phyloP scores from a whole-genome alignment of 1,140 invertebrate genomes.

The Forficula auricularia region DNA sequence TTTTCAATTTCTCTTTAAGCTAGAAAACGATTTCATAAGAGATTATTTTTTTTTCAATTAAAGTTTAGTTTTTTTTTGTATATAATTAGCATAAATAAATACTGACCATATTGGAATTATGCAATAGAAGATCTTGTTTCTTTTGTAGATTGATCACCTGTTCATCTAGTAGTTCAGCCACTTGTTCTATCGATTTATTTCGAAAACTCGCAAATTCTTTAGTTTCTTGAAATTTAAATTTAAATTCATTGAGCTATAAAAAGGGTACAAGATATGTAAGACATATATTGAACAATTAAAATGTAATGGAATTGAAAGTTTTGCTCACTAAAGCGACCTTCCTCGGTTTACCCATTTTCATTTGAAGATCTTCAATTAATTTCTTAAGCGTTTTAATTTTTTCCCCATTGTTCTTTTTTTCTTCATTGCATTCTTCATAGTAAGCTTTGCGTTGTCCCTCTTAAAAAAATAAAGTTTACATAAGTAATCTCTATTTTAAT shows the following conservation, averaged over 20 bases:
- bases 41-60: not conserved
- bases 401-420: constrained; percentile 48
- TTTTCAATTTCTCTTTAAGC: constrained; percentile 30
- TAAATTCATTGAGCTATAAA: too few species aligned
- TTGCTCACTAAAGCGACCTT: constrained; percentile 25
- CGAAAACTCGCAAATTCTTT: constrained; percentile 21
- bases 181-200: constrained; percentile 34
- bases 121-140: constrained; percentile 51
- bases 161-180: constrained; percentile 43
- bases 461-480: constrained; percentile 22
- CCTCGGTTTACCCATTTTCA: constrained; percentile 37
- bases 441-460: constrained; percentile 67
- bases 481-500: constrained; percentile 7
- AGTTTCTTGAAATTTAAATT: too few species aligned
- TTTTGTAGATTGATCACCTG: constrained; percentile 57
- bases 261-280: too few species aligned
- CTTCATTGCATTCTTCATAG: constrained; percentile 57
- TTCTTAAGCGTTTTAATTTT: constrained; percentile 51
- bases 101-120: constrained; percentile 37
- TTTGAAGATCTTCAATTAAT: constrained; percentile 43
- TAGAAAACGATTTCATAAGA: too few species aligned
- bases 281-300: too few species aligned
- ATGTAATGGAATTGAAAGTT: not conserved
- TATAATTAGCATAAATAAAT: constrained; percentile 1
- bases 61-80: not conserved